Percentiles rank a stretch among this genome's conserved stretches.
phyloP scores from a whole-genome alignment of 2,113 vertebrate genomes.

The Nycticorax nycticorax region DNA sequence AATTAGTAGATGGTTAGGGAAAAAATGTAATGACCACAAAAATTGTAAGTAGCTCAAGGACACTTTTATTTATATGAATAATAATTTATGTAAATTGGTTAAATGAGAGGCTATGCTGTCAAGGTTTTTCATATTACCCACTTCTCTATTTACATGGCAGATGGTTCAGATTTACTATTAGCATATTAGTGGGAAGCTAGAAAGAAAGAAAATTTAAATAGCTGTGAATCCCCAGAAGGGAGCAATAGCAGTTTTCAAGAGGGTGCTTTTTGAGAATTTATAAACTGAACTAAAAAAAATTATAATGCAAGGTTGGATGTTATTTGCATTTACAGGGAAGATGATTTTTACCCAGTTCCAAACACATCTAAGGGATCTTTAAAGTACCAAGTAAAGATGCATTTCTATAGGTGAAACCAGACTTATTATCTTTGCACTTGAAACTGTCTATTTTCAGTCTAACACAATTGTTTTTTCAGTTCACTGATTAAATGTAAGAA shows the following conservation, averaged over 20 bases:
- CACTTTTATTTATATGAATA: constrained; percentile 15
- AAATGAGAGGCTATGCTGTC: constrained; percentile 20
- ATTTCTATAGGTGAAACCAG: not conserved
- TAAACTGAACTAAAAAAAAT: not conserved
- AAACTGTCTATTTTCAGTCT: not conserved
- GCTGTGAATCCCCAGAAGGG: not conserved
- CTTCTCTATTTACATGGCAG: constrained; percentile 38
- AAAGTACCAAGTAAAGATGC: not conserved
- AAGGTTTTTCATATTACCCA: not conserved
- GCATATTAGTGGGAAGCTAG: not conserved
- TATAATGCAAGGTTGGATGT: not conserved
- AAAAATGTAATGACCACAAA: not conserved
- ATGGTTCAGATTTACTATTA: constrained; percentile 46
- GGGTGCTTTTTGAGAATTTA: not conserved
- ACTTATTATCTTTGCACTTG: not conserved
- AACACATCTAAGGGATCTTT: not conserved
- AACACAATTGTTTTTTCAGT: not conserved
- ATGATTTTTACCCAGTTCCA: not conserved
- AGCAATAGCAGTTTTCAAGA: not conserved
- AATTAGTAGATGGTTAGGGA: not conserved
- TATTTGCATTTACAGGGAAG: not conserved
- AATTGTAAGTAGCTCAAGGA: not conserved
- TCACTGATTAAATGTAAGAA: not conserved
- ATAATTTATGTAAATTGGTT: constrained; percentile 20
- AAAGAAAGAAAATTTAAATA: constrained; percentile 7